These are phyloP conservation scores for Muntiacus reevesi DNA, from an alignment of 2,113 vertebrate species.

Conservation along the genomic window DNA sequence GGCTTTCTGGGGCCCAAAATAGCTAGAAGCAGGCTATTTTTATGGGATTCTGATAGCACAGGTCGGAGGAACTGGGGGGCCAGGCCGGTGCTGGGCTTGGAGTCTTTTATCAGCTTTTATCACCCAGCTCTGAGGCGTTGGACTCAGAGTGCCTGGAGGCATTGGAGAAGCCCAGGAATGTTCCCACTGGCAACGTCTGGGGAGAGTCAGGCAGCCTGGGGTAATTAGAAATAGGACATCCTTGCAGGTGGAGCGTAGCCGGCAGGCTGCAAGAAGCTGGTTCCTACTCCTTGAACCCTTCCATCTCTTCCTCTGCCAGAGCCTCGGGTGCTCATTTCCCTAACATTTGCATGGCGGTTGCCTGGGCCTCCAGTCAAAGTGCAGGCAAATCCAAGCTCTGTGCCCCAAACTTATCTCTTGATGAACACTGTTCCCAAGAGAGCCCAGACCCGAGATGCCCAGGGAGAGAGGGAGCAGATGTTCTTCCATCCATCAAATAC, in stretches of 20 bases:
- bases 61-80: not conserved
- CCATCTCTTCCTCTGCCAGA: not conserved
- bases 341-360: constrained; percentile 49
- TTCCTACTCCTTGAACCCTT: accelerated
- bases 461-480: not conserved
- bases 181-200: not conserved
- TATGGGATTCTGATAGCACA: not conserved
- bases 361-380: not conserved
- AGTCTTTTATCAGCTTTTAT: not conserved
- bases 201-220: not conserved
- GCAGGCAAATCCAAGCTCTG: constrained; percentile 1
- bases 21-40: not conserved
- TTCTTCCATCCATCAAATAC: not conserved
- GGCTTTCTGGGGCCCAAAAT: not conserved
- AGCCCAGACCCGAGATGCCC: accelerated
- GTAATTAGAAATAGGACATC: not conserved
- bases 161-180: not conserved
- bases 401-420: not conserved
- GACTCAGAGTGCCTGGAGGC: not conserved
- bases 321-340: not conserved
- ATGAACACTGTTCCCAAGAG: not conserved
- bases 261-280: not conserved
- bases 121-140: not conserved
- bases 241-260: not conserved
- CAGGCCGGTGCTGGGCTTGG: not conserved